These are phyloP conservation scores for Allacma fusca DNA, from an alignment of 2,888 invertebrate genomes.

Conservation along the genomic window DNA sequence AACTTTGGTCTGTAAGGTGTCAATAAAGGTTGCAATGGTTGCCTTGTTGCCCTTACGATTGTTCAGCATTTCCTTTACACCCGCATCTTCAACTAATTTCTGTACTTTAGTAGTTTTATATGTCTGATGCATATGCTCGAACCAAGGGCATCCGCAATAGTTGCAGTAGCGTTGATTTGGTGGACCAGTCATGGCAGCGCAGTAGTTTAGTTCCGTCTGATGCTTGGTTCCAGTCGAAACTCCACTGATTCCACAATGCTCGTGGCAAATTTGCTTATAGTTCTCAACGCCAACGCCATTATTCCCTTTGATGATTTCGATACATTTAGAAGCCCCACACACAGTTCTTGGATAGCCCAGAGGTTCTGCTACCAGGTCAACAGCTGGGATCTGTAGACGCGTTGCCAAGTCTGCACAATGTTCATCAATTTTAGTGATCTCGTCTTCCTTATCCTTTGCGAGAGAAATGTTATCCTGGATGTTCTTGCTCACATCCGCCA, in stretches of 20 bases:
- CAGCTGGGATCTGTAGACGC: constrained; percentile 37
- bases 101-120: constrained; percentile 43
- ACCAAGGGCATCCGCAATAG: constrained; percentile 35
- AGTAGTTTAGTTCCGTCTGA: too few species aligned
- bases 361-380: neutral
- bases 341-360: constrained; percentile 44
- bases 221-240: neutral
- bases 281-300: neutral
- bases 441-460: too few species aligned
- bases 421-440: too few species aligned
- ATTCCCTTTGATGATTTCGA: neutral
- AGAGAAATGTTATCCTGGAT: too few species aligned
- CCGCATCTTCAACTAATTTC: constrained; percentile 24
- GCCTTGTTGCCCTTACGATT: constrained; percentile 6
- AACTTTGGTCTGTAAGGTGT: constrained; percentile 7
- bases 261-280: constrained; percentile 46
- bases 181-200: too few species aligned
- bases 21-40: neutral
- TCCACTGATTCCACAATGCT: constrained; percentile 24
- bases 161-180: neutral
- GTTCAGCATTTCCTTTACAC: constrained; percentile 16
- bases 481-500: too few species aligned
- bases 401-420: constrained; percentile 39
- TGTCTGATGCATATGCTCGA: constrained; percentile 47
- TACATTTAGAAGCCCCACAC: constrained; percentile 33